phyloP scores from a whole-genome alignment of 2,888 invertebrate species.

The Sericinus montela region DNA sequence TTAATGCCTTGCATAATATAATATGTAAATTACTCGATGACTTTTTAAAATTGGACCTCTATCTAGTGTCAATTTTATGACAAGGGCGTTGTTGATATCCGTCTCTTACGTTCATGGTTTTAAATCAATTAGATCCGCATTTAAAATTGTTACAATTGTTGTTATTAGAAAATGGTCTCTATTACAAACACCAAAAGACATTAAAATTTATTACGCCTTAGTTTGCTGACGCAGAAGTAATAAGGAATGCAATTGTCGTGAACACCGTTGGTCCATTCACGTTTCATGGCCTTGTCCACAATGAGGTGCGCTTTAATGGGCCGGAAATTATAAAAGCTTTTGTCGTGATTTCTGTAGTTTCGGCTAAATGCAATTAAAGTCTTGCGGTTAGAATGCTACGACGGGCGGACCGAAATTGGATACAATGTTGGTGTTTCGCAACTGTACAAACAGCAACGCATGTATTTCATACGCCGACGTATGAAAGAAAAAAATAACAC shows the following conservation, averaged over 20 bases:
- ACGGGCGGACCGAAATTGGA: constrained; percentile 36
- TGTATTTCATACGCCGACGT: constrained; percentile 1
- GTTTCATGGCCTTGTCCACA: constrained; percentile 57
- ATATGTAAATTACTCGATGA: constrained; percentile 1
- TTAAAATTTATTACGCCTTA: constrained; percentile 44
- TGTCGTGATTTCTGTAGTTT: constrained; percentile 46
- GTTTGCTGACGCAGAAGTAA: constrained; percentile 39
- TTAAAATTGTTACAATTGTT: constrained; percentile 54
- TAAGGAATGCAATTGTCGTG: constrained; percentile 67
- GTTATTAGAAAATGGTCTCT: constrained; percentile 42
- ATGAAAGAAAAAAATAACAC: background rate
- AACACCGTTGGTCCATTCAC: constrained; percentile 51
- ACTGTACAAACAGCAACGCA: constrained; percentile 32
- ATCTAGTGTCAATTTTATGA: constrained; percentile 14
- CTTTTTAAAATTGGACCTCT: constrained; percentile 7
- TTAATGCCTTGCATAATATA: background rate
- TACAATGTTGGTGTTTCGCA: constrained; percentile 39
- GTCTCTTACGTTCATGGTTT: constrained; percentile 44
- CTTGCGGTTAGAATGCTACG: constrained; percentile 40
- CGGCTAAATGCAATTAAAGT: constrained; percentile 41
- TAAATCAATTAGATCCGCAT: constrained; percentile 70
- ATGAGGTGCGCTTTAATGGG: constrained; percentile 58
- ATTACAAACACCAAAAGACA: constrained; percentile 45
- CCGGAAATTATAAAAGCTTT: constrained; percentile 66
- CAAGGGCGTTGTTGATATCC: constrained; percentile 69